phyloP scores from a whole-genome alignment of 1,140 invertebrate species.

The Macrobrachium rosenbergii region DNA sequence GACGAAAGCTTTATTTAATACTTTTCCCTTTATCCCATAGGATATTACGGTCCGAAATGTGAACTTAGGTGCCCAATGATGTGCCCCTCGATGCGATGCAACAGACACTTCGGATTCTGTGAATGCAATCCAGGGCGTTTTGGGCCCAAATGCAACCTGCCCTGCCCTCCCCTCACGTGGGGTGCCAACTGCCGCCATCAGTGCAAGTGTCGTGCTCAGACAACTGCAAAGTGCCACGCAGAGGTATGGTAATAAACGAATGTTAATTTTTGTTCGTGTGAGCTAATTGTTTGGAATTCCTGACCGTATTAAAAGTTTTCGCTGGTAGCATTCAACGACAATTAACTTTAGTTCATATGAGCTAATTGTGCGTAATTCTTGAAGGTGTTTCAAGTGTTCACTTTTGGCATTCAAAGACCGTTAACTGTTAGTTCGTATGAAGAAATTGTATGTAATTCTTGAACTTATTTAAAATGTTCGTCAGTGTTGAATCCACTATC shows the following conservation, averaged over 20 bases:
- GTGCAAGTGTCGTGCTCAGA: constrained; percentile 46
- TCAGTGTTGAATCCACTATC: too few species aligned
- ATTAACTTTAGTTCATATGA: too few species aligned
- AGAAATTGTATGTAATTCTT: too few species aligned
- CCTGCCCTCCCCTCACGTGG: constrained; percentile 75
- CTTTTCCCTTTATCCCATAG: neutral
- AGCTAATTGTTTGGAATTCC: too few species aligned
- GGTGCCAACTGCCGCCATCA: constrained; percentile 63
- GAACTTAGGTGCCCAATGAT: constrained; percentile 67
- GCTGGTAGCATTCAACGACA: too few species aligned
- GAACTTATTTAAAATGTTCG: too few species aligned
- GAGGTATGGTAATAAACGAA: constrained; percentile 39
- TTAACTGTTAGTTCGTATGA: too few species aligned
- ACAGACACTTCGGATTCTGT: constrained; percentile 66
- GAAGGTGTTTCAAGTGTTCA: too few species aligned
- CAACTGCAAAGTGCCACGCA: constrained; percentile 59
- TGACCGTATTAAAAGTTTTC: too few species aligned
- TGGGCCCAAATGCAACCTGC: constrained; percentile 84
- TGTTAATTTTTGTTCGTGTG: too few species aligned
- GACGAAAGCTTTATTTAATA: neutral
- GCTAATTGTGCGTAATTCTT: too few species aligned
- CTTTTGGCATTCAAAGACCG: too few species aligned
- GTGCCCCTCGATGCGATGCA: constrained; percentile 62
- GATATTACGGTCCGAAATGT: constrained; percentile 65
- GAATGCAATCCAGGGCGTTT: constrained; percentile 80